Evolutionary conservation across 2,797 vertebrate species (phyloP), one percentile per base, ranked within the genome.

Genomic region (Aselliscus stoliczkanus): DNA sequence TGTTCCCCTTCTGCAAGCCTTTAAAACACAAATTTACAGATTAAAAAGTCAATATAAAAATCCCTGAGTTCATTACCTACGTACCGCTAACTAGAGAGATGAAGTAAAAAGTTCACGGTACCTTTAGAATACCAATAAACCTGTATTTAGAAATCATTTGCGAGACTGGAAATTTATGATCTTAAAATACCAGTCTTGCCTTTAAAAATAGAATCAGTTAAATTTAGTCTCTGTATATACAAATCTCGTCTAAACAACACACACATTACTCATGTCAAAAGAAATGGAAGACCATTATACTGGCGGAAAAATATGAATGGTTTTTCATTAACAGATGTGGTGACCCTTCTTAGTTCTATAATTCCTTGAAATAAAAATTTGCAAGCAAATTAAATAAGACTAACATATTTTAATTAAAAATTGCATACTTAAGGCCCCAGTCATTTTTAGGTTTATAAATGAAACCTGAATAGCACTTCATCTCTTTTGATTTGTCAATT

Each of bases 1-100:
- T 99, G 99, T 95, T 99, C 99, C 88, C 99, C 99, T 98, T 99
- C 99, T 96, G 99, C 99, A 95, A 99, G 98, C 97, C 99, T 99
- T 98, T 97, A 97, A 97, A 96, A 96, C 69, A 97, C 39, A 96
- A 96, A 95, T 94, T 90, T 67, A 94, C n/a, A 93, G 31, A 64
- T 94, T 65, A 29, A 65, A 85, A 76, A 88, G 79, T 79, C 56
- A 96, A 81, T 82, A 94, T 56, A 79, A 90, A 96, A 96, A 79
- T 20, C 17, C 90, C 4, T 39, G 39, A 77, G 69, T 93, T 91
- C n/a, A 96, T 85, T 60, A 92, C 8, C 27, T 92, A 69, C 14
- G 3, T 56, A 75, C 44, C 37, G 82, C 60, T 85, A 93, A 77
- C 23, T 75, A 93, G 34, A 42, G 34, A 94, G 60, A 65, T 76